Evolutionary conservation across 2,797 vertebrate genomes (phyloP), one percentile per base, ranked within the genome.

Genomic region (Spinibarbus caldwelli): DNA sequence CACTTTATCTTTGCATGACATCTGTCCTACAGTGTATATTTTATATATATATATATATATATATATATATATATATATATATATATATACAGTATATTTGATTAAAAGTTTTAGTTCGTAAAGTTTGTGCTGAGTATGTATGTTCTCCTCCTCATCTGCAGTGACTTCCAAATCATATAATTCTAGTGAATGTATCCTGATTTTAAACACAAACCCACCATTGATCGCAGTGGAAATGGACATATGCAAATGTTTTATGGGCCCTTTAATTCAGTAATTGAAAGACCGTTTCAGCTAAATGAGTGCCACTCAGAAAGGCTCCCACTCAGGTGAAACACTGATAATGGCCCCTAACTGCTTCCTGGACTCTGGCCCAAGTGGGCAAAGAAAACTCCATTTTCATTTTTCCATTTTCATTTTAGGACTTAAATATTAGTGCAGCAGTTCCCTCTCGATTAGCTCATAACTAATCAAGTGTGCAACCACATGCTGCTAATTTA

Each of bases 251-350:
- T 88, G 87, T 85, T 41, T 88, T 59, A 81, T 85, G 70, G 64
- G 84, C 70, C 75, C 47, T 87, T 68, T 87, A 86, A 86, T 90
- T 90, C 82, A 78, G 82, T 87, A 88, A 89, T 85, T 87, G 90
- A 89, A 88, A 70, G 71, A 79, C 77, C 64, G 70, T 87, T 87
- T 88, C 82, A 79, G 62, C 79, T 83, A 86, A 87, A 88, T 88
- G 80, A 89, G 75, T 85, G 82, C 73, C 43, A 47, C 67, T 88
- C 80, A 87, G 79, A 82, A 86, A 82, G 87, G 64, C 84, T 85
- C 59, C 59, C 82, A 86, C 85, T 88, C 87, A 88, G 90, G 88
- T 88, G 88, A 90, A 90, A 89, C 87, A 70, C 78, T 80, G 88
- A 85, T 90, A 90, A 90, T 90, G 84, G 82, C 71, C 86, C 75